Base-by-base conservation (phyloP, 35 echinoderm and acorn worm genomes). In the Apostichopus parvimensis region DNA sequence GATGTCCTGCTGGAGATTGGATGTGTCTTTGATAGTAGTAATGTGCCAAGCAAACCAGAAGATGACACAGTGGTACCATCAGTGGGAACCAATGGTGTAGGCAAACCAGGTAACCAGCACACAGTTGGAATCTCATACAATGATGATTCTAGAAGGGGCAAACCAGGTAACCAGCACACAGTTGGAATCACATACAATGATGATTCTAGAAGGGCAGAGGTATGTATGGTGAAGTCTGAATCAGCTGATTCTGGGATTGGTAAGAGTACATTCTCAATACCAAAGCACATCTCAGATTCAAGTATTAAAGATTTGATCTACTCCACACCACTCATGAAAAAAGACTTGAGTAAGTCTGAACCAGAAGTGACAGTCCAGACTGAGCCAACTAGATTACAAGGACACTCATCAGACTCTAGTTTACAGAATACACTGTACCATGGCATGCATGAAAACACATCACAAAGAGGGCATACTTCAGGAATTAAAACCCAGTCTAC, bases 1-100 rank as follows among this genome's bases (percentile, higher is more conserved):
- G 97, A 99, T 93, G 80, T 96, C 12, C 83, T 99, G 17, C 52
- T 96, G 23, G 93, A 99, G 92, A 99, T 99, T 83, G 97, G 97
- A 56, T 99, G 95, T 56, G 62, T 81, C 4, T 45, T 45, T 45
- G 34, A 45, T 4, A 45, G 34, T 45, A 45, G 34, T 45, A 45
- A 45, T 45, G 24, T 99, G 17, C 97, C 97, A 21, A 57, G 53
- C 18, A 60, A 52, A 14, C 8, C 9, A 7, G 45, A 12, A 3
- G 17, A 57, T 52, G 24, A 11, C 5, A 9, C 12, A 12, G 58
- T 61, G 58, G 7, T 12, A 61, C 1, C 7, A 61, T 22, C 71
- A 75, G 21, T 17, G 14, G 71, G 1, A 22, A 75, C 71, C 21
- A 22, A 75, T 17, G 71, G 71, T 75, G 71, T 17, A 14, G 14